Evolutionary conservation across 2,888 invertebrate genomes (phyloP), one percentile per base, ranked within the genome.

Genomic region (Mellilla xanthometata): DNA sequence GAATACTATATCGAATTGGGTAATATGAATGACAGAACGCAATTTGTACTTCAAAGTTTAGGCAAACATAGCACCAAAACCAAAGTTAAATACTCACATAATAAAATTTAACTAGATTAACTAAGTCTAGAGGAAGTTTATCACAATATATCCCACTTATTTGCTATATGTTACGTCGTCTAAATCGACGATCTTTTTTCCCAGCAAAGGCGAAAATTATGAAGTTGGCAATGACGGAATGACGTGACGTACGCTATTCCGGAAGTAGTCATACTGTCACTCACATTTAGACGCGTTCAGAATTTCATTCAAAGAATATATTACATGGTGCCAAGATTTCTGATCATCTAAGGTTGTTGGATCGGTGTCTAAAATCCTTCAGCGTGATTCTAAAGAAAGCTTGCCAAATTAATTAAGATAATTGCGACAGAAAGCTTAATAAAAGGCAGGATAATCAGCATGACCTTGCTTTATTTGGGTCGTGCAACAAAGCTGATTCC

Each of bases 91-190:
- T 85, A 87, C 87, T 87, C 79, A 89, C 89, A 79, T 84, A 70
- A 76, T 77, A 72, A 76, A 83, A 76, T 86, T 83, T 78, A 82
- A 82, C 83, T 88, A 89, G 70, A 72, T 73, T 78, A 80, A 68
- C 74, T 87, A 87, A 82, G 62, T 68, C 79, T 88, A 84, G 66
- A 71, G 70, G 70, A 79, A 77, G 81, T 76, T 76, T 86, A 87
- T 85, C 85, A 87, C 84, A 86, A 85, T 77, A 72, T 73, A 82
- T 82, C 74, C 66, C 79, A 76, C 77, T 79, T 82, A 79, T 76
- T 81, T 70, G 67, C 76, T 77, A 77, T 80, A 77, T 69, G 71
- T 78, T 81, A 78, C 76, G 80, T 79, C 79, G 74, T 56, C 75
- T 79, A 81, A 82, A 79, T 61, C 73, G 81, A 81, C 77, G 77